Conservation (phyloP, 1,140 invertebrate genomes). For the Dreissena rostriformis region DNA sequence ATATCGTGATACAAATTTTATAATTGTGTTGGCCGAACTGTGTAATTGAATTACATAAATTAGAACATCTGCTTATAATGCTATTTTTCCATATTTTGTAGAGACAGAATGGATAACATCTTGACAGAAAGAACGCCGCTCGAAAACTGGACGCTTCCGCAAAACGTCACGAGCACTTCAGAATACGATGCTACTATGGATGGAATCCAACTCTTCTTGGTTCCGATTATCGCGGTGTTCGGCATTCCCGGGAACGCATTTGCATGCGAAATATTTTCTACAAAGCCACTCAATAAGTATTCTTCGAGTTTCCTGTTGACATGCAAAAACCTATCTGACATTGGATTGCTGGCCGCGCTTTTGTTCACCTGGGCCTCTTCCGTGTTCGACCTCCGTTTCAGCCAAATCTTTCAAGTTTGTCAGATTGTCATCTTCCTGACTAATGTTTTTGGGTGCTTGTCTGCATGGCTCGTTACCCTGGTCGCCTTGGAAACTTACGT, state of each 20-base stretch:
- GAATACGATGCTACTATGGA: no score
- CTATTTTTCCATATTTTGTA: no score
- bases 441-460: constrained; percentile 77
- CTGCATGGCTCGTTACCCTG: constrained; percentile 78
- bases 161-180: no score
- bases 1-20: no score
- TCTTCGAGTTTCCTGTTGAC: constrained; percentile 70
- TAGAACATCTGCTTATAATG: no score
- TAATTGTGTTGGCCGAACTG: no score
- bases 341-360: constrained; percentile 61
- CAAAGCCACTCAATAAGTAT: constrained; percentile 46
- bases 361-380: constrained; percentile 82
- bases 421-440: constrained; percentile 75
- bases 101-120: no score
- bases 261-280: constrained; percentile 59
- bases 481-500: constrained; percentile 72
- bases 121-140: no score
- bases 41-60: no score
- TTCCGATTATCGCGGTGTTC: constrained; percentile 60
- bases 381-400: constrained; percentile 79
- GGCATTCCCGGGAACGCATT: constrained; percentile 65
- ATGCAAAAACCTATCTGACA: constrained; percentile 61
- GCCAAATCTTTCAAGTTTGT: constrained; percentile 70
- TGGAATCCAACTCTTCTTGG: constrained; percentile 14
- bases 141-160: no score